Conservation (phyloP, 2,797 vertebrate genomes). For the Morelia viridis region DNA sequence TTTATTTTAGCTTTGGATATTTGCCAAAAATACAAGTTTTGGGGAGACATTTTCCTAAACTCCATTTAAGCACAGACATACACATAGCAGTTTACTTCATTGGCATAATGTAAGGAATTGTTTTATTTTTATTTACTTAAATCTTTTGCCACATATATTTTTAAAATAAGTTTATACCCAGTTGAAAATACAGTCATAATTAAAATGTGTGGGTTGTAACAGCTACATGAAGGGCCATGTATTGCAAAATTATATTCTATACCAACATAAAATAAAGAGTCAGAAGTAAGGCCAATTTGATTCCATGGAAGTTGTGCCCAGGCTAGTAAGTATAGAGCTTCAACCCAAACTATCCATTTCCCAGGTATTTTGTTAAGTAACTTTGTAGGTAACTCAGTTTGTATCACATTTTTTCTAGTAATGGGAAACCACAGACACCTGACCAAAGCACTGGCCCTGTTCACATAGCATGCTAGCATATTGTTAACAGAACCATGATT, state of each 20-base stretch:
- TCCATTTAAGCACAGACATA: background rate
- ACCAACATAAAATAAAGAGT: background rate
- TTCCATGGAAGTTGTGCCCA: background rate
- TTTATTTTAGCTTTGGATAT: slow-evolving; percentile 24
- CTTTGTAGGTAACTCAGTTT: background rate
- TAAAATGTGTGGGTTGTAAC: background rate
- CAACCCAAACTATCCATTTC: background rate
- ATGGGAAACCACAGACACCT: background rate
- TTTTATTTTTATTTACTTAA: background rate
- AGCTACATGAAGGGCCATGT: background rate
- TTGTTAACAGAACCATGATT: background rate
- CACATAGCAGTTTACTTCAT: background rate
- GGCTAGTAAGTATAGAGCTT: background rate
- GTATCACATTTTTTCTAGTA: background rate
- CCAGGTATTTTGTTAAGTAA: background rate
- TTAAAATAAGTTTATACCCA: background rate
- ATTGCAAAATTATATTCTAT: background rate
- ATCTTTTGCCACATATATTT: background rate
- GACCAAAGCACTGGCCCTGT: background rate
- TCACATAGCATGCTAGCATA: background rate
- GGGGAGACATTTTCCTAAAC: background rate
- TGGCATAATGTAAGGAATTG: background rate
- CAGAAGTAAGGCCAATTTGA: background rate
- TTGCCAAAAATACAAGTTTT: background rate
- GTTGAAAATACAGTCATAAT: background rate